These are phyloP conservation scores for Nephrotoma guestfalica DNA, from an alignment of 2,888 invertebrate species.

Conservation along the genomic window DNA sequence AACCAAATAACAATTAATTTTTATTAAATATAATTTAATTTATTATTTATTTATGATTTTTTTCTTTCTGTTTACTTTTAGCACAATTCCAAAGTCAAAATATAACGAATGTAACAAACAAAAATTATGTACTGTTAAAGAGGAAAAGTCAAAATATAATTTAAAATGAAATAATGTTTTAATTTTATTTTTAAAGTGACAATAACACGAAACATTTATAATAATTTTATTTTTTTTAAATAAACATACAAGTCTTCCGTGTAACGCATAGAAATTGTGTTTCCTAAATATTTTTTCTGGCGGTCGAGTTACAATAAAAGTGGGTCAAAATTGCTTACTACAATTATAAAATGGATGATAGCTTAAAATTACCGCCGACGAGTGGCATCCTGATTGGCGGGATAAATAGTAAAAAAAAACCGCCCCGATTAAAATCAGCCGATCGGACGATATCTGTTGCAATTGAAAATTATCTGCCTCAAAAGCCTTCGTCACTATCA, in stretches of 20 bases:
- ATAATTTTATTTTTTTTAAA: neutral
- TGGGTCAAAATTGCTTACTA: constrained; percentile 1
- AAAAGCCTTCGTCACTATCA: constrained; percentile 12
- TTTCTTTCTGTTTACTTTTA: neutral
- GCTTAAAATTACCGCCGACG: neutral
- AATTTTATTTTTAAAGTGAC: neutral
- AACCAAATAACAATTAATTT: neutral
- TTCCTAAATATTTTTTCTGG: neutral
- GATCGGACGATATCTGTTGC: constrained; percentile 33
- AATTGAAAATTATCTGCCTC: constrained; percentile 31
- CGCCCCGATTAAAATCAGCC: constrained; percentile 30
- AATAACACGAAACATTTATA: neutral
- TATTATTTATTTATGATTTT: neutral
- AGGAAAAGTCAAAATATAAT: neutral
- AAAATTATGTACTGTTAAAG: neutral
- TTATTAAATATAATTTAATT: neutral
- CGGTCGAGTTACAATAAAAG: neutral
- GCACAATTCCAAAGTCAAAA: neutral
- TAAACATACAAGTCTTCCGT: neutral
- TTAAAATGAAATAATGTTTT: neutral
- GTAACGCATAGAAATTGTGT: neutral
- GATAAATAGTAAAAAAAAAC: constrained; percentile 1
- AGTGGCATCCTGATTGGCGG: neutral
- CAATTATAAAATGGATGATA: constrained; percentile 1
- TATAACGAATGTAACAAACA: neutral